Evolutionary conservation across 2,888 invertebrate species (phyloP).

Genomic region (Julus scandinavius): DNA sequence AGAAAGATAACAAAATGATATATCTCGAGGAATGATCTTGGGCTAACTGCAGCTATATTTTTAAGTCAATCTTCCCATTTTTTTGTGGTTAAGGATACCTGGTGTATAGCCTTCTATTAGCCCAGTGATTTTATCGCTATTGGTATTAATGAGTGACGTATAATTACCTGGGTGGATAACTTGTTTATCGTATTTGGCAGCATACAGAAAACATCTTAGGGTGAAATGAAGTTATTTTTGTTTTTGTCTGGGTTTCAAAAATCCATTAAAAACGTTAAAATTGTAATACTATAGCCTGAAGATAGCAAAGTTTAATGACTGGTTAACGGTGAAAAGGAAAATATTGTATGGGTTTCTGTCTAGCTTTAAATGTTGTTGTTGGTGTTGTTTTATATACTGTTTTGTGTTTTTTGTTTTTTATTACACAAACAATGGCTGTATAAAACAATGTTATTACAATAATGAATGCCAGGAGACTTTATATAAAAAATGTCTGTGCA

Average conservation of each 20-base stretch:
- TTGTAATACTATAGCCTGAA: neutral
- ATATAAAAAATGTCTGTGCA: neutral
- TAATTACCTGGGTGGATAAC: conserved; percentile 4
- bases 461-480: neutral
- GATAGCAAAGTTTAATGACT: neutral
- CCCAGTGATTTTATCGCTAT: conserved; percentile 27
- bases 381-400: neutral
- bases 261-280: neutral
- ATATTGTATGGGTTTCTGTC: neutral
- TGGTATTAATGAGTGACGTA: neutral
- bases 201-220: neutral
- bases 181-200: conserved; percentile 9
- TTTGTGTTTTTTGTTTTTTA: neutral
- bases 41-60: neutral
- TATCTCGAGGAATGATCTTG: neutral
- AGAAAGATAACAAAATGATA: neutral
- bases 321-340: neutral
- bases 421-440: neutral
- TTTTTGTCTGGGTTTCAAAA: neutral
- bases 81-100: neutral
- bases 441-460: neutral
- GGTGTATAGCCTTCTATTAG: conserved; percentile 14
- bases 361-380: neutral
- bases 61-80: neutral
- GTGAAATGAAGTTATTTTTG: neutral